Conservation (phyloP, 2,888 invertebrate species). For the Eudasyphora cyanicolor region DNA sequence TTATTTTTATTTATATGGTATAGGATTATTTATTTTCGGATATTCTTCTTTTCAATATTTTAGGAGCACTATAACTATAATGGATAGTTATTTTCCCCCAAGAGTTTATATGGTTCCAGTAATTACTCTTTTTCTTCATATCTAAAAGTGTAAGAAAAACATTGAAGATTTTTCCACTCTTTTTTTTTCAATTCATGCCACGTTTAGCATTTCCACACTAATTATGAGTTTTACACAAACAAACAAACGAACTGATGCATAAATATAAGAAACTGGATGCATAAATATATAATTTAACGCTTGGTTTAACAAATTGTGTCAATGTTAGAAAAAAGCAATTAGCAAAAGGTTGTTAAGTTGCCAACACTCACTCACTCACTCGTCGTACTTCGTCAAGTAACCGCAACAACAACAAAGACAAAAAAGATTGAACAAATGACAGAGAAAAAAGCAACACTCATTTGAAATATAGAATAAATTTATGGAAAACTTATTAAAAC, state of each 20-base stretch:
- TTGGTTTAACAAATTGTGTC: conserved; percentile 59
- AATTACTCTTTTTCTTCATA: background rate
- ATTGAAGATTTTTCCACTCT: no score
- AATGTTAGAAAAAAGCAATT: conserved; percentile 60
- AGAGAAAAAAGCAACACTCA: background rate
- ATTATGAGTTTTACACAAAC: background rate
- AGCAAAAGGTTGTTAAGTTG: conserved; percentile 31
- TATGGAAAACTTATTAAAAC: background rate
- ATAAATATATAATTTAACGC: conserved; percentile 7
- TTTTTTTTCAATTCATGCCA: background rate
- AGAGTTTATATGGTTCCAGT: background rate
- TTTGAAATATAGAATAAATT: background rate
- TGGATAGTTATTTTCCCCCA: no score
- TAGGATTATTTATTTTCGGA: no score
- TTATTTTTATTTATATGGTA: no score
- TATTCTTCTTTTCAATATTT: no score
- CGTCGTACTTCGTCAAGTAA: background rate
- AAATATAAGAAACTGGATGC: no score
- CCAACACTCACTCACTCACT: background rate
- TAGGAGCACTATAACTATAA: no score
- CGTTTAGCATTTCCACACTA: background rate
- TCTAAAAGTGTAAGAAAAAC: no score
- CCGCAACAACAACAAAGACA: background rate
- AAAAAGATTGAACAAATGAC: background rate
- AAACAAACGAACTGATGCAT: background rate